These are phyloP conservation scores for Neomorphus geoffroyi DNA, from an alignment of 2,797 vertebrate species.

Conservation along the genomic window DNA sequence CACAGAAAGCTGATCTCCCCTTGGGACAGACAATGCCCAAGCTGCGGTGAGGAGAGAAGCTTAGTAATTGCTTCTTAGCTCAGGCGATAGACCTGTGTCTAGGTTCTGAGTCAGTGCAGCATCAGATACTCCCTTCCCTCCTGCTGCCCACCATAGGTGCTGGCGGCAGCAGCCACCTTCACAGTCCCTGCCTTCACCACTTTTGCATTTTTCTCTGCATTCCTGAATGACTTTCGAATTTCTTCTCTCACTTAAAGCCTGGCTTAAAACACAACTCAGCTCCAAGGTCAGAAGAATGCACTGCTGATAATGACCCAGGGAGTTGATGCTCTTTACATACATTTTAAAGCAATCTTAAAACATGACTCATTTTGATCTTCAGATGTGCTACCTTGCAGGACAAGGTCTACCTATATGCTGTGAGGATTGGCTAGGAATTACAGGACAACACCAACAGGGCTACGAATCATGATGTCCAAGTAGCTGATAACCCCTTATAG, in stretches of 20 bases:
- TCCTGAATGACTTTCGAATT: background rate
- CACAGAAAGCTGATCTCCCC: background rate
- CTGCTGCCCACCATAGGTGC: fast-evolving
- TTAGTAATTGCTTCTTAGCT: background rate
- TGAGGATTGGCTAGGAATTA: background rate
- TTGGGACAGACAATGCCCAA: background rate
- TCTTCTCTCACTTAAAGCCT: background rate
- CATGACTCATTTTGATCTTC: background rate
- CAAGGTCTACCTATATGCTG: background rate
- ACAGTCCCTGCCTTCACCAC: background rate
- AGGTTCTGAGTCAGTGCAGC: background rate
- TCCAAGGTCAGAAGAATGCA: background rate
- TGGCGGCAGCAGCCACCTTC: background rate
- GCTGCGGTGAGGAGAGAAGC: background rate
- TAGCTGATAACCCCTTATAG: background rate
- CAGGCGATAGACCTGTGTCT: background rate
- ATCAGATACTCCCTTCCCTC: background rate
- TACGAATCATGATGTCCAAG: background rate
- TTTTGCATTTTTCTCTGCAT: background rate
- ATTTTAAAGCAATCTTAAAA: background rate
- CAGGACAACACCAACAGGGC: background rate
- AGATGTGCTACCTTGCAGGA: background rate
- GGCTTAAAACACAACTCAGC: background rate
- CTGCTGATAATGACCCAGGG: background rate
- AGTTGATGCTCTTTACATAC: background rate